Percentiles rank a stretch among this genome's conserved stretches.
phyloP scores from a whole-genome alignment of 2,797 vertebrate species.

The Fistularia commersonii region DNA sequence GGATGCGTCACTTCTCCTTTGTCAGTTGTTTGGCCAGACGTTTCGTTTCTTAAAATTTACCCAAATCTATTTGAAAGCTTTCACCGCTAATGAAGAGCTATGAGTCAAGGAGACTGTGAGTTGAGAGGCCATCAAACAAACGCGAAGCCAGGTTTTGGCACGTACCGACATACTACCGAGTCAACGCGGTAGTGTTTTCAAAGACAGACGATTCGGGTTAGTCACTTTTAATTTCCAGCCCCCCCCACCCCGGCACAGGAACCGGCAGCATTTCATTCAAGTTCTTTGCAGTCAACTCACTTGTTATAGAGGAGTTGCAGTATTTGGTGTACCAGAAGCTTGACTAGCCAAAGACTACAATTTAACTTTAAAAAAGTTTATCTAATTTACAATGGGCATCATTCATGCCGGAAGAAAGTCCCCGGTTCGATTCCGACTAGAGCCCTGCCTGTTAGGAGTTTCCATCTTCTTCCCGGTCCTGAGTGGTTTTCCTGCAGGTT shows the following conservation, averaged over 20 bases:
- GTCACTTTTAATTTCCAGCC: slow-evolving; percentile 49
- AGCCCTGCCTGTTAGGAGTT: no score
- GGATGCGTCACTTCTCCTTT: no score
- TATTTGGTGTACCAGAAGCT: slow-evolving; percentile 4
- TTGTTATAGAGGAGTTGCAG: slow-evolving; percentile 10
- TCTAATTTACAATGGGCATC: no score
- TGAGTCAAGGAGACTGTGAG: slow-evolving; percentile 43
- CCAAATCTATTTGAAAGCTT: slow-evolving; percentile 29
- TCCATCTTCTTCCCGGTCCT: no score
- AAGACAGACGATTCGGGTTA: slow-evolving; percentile 50
- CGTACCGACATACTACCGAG: slow-evolving; percentile 26
- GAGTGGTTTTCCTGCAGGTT: no score
- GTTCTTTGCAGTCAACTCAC: slow-evolving; percentile 23
- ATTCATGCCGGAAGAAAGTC: no score
- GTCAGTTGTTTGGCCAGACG: slow-evolving; percentile 20
- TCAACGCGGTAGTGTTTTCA: slow-evolving; percentile 52
- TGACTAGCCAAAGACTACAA: no score
- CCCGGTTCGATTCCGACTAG: no score
- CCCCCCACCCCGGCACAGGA: slow-evolving; percentile 21
- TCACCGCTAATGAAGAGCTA: slow-evolving; percentile 44
- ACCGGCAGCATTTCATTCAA: slow-evolving; percentile 14
- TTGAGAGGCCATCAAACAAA: slow-evolving; percentile 52
- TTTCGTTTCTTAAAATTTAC: slow-evolving; percentile 34
- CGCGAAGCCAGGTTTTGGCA: slow-evolving; percentile 21
- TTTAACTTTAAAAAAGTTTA: no score